Base-by-base conservation (phyloP, 2,888 invertebrate species). In the Miltochrista miniata region DNA sequence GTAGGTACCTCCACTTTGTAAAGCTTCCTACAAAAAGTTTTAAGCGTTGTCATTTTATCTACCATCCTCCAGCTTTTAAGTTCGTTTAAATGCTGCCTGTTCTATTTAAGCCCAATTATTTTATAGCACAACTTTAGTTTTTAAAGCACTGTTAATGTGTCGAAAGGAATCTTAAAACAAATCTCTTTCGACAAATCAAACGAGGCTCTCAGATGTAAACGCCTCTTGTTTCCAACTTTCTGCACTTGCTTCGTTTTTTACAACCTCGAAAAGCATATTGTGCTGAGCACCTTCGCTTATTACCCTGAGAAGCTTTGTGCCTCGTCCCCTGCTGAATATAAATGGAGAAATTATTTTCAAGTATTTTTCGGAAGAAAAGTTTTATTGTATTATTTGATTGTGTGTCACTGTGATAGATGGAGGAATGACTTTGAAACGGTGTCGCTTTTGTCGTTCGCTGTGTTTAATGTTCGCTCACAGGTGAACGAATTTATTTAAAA, bases 361-460 rank as follows among this genome's bases (percentile, higher is more conserved):
- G 90, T 87, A 90, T 90, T 90, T 90, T 91, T 90, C 82, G 83
- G 80, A 72, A 84, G 82, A 87, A 85, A 89, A 89, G 83, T 89
- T 90, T 90, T 89, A 90, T 91, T 91, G 89, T 91, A 90, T 90
- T 90, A 88, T 90, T 90, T 90, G 90, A 90, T 91, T 91, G 86
- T 87, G 79, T 90, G 90, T 90, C 90, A 88, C 82, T 81, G 83
- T 87, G 87, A 89, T 87, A 87, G 88, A 90, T 90, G 88, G 82
- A 85, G 81, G 81, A 85, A 86, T 78, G 76, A 35, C 79, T 79
- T 79, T 76, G 74, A 87, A 87, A 89, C 78, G 85, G 82, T 83
- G 72, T 73, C 77, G 74, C 79, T 70, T 85, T 86, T 87, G 83
- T 85, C 78, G 76, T 71, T 69, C 64, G 64, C 75, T 81, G 85